Evolutionary conservation across 2,113 vertebrate species (phyloP).

Genomic region (Grantiella picta): DNA sequence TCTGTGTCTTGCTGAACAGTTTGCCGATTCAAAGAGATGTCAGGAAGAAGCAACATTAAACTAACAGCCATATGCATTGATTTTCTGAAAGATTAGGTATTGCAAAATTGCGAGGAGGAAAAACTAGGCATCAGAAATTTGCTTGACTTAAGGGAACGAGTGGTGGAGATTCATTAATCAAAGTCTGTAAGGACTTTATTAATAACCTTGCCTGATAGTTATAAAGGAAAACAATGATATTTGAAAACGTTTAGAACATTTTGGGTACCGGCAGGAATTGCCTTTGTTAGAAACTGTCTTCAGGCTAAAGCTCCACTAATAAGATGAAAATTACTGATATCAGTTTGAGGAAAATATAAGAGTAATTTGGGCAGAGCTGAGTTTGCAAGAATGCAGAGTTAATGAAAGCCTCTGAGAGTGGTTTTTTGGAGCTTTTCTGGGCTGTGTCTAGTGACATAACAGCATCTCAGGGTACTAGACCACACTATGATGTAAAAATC

Average conservation of each 20-base stretch:
- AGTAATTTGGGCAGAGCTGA: background rate
- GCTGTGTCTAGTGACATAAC: background rate
- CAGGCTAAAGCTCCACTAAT: background rate
- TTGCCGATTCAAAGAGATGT: background rate
- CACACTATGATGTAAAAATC: background rate
- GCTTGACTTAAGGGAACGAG: background rate
- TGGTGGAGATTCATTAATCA: background rate
- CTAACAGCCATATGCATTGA: background rate
- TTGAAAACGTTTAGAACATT: background rate
- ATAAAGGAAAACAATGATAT: background rate
- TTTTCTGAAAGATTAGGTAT: conserved; percentile 1
- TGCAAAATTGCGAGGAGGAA: background rate
- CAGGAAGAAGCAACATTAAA: background rate
- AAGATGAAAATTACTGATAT: background rate
- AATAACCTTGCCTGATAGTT: background rate
- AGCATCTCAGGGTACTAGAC: background rate
- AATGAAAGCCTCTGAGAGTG: background rate
- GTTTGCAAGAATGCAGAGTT: background rate
- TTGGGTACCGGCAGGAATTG: background rate
- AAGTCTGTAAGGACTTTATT: background rate
- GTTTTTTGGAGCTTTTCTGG: background rate
- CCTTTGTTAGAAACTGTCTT: background rate
- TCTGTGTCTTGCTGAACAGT: background rate
- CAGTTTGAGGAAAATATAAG: background rate
- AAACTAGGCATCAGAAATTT: background rate